phyloP scores from a whole-genome alignment of 2,888 invertebrate genomes.

The Adelognathus sp. region DNA sequence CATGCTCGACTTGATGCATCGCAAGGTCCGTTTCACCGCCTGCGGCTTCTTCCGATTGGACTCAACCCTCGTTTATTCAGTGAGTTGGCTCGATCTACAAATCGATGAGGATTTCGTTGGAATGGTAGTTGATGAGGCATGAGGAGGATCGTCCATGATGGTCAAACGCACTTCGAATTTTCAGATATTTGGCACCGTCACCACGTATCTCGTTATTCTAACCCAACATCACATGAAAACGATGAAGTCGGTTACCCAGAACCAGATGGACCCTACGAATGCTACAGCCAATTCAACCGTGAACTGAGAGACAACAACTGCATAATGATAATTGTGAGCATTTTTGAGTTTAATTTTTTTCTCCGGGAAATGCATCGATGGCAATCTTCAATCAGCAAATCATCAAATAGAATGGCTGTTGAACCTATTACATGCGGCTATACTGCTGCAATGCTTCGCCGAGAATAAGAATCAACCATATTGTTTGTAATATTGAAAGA shows the following conservation, averaged over 20 bases:
- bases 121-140: background rate
- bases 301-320: no score
- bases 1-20: background rate
- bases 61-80: background rate
- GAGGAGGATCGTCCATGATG: background rate
- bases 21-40: background rate
- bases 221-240: background rate
- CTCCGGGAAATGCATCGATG: no score
- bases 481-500: no score
- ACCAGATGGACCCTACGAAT: background rate
- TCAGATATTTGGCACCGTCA: background rate
- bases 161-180: background rate
- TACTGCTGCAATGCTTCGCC: no score
- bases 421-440: no score
- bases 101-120: background rate
- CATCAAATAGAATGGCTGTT: no score
- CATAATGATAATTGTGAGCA: no score
- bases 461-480: no score
- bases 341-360: no score
- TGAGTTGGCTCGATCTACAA: background rate
- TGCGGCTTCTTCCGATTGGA: background rate
- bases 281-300: background rate
- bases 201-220: conserved; percentile 5
- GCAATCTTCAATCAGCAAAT: no score
- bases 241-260: background rate